phyloP scores from a whole-genome alignment of 2,113 vertebrate genomes.

The Cervus canadensis region DNA sequence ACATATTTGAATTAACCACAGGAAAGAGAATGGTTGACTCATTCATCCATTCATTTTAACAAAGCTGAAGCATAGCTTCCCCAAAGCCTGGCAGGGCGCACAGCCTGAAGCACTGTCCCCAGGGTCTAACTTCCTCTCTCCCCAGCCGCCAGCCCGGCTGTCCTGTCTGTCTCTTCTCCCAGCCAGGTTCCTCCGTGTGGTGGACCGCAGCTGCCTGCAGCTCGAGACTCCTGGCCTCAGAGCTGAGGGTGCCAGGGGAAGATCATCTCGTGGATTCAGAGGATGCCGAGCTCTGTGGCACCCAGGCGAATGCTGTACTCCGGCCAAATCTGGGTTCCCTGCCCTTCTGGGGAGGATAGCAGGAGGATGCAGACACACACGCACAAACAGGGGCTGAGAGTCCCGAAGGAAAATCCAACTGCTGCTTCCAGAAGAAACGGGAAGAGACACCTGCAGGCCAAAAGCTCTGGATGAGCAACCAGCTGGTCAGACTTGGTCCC shows the following conservation, averaged over 20 bases:
- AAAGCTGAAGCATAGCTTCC: neutral
- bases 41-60: neutral
- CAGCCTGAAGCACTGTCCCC: neutral
- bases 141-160: neutral
- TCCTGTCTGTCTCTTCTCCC: neutral
- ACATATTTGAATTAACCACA: neutral
- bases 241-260: neutral
- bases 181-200: neutral
- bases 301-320: neutral
- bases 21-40: neutral
- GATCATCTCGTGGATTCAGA: neutral
- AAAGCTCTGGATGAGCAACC: neutral
- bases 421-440: neutral
- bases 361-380: rapidly evolving
- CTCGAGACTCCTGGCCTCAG: neutral
- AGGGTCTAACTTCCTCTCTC: neutral
- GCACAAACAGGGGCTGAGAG: neutral
- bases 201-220: neutral
- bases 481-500: no score
- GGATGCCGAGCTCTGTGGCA: neutral
- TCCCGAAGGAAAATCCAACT: neutral
- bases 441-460: no score
- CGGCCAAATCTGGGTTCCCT: neutral
- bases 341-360: neutral
- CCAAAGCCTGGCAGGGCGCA: neutral